Evolutionary conservation across 1,140 invertebrate genomes (phyloP).

Genomic region (Cyrtorhinus lividipennis): DNA sequence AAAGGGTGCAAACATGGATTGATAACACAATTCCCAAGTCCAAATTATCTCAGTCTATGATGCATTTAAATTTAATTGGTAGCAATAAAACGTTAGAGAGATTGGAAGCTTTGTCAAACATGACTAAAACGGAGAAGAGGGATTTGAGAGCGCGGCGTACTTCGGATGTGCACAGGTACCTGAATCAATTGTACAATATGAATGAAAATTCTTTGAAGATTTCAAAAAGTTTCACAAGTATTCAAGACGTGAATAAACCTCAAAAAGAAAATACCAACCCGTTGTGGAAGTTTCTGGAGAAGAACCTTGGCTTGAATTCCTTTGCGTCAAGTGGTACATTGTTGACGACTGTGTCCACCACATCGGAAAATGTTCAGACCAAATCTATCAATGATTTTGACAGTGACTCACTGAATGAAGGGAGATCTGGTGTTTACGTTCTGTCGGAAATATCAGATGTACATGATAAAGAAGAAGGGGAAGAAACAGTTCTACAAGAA

Average conservation of each 20-base stretch:
- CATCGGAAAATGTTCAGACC: not conserved
- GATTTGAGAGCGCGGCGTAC: not conserved
- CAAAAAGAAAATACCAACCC: not conserved
- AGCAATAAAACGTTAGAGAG: not conserved
- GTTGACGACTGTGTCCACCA: not conserved
- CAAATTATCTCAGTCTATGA: slow-evolving; percentile 14
- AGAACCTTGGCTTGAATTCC: not conserved
- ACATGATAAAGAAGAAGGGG: not conserved
- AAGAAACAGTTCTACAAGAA: too few species aligned
- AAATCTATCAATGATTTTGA: not conserved
- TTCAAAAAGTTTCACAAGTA: not conserved
- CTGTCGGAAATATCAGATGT: not conserved
- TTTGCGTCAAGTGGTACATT: not conserved
- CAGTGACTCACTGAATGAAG: not conserved
- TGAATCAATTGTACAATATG: not conserved
- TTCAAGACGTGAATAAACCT: not conserved
- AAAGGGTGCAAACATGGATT: slow-evolving; percentile 24
- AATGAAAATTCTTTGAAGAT: not conserved
- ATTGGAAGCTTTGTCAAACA: not conserved
- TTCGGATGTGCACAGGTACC: slow-evolving; percentile 19
- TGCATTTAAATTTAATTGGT: slow-evolving; percentile 11
- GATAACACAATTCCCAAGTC: slow-evolving; percentile 27
- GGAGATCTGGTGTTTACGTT: not conserved
- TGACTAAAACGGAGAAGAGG: slow-evolving; percentile 3
- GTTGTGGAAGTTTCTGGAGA: not conserved